These are phyloP conservation scores for Chaetops frenatus DNA, from an alignment of 2,113 vertebrate genomes.

Conservation along the genomic window DNA sequence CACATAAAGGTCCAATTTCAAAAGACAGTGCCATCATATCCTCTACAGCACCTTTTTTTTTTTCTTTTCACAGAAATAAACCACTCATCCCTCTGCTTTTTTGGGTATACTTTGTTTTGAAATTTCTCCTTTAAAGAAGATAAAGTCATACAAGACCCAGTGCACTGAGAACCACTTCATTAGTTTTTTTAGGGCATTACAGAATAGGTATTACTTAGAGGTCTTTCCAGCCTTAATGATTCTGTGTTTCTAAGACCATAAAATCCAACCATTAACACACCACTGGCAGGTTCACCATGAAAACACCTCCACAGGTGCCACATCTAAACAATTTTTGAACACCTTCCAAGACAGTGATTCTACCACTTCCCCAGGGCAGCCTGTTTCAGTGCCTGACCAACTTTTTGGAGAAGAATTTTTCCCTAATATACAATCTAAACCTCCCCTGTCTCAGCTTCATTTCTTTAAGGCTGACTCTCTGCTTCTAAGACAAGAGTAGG, in stretches of 20 bases:
- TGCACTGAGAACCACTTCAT: background rate
- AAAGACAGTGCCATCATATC: background rate
- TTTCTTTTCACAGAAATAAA: background rate
- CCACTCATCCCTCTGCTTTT: accelerated
- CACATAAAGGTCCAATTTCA: background rate
- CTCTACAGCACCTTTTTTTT: background rate
- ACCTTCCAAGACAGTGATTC: background rate
- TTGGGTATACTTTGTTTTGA: background rate
- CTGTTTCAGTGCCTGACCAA: background rate
- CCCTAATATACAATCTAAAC: background rate
- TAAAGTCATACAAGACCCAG: background rate
- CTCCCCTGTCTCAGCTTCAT: background rate
- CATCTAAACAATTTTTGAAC: background rate
- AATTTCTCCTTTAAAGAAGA: background rate
- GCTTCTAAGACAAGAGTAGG: background rate
- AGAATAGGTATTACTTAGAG: background rate
- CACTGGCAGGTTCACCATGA: background rate
- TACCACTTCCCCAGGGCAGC: background rate
- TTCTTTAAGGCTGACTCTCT: background rate
- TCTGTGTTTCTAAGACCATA: background rate
- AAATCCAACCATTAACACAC: background rate
- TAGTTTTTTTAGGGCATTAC: background rate
- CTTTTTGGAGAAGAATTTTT: background rate
- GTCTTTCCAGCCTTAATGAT: too few relatives aligned
- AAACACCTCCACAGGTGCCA: background rate